A percentile compares a stretch with the other conserved stretches of the same genome.
Conservation (phyloP, 2,888 invertebrate genomes). For the Zygaena filipendulae region DNA sequence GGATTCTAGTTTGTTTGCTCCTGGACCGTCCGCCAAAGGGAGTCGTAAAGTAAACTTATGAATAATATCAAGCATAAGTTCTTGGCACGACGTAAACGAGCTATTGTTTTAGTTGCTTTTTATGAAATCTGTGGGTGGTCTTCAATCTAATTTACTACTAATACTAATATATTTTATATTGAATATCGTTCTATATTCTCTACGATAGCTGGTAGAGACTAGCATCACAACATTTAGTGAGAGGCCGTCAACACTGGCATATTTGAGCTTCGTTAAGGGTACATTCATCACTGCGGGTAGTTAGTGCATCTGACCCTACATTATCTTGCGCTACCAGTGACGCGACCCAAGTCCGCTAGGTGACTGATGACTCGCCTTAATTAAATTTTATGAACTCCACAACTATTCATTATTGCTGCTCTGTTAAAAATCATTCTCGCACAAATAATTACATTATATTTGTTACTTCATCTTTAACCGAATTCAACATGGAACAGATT, state of each 20-base stretch:
- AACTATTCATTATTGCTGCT: not conserved
- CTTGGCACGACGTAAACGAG: not conserved
- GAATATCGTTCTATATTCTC: too few relatives aligned
- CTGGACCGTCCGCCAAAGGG: conserved; percentile 37
- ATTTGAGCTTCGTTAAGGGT: conserved; percentile 59
- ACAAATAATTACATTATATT: not conserved
- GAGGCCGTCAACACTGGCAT: conserved; percentile 47
- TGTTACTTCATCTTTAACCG: too few relatives aligned
- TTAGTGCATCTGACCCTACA: conserved; percentile 55
- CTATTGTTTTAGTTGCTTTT: too few relatives aligned
- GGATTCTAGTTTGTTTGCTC: conserved; percentile 52
- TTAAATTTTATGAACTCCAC: conserved; percentile 53
- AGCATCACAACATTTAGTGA: conserved; percentile 39
- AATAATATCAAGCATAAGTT: conserved; percentile 29
- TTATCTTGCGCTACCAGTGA: conserved; percentile 59
- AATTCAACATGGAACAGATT: too few relatives aligned
- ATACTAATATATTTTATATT: too few relatives aligned
- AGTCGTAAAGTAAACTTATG: conserved; percentile 51
- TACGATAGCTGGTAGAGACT: too few relatives aligned
- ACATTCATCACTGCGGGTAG: conserved; percentile 56
- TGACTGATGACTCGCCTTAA: conserved; percentile 66
- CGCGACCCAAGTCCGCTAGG: conserved; percentile 39
- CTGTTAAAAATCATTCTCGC: not conserved
- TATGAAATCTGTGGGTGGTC: too few relatives aligned
- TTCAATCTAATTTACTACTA: too few relatives aligned